A percentile compares a stretch with the other conserved stretches of the same genome.
These are phyloP conservation scores for Chorisops tibialis DNA, from an alignment of 2,888 invertebrate species.

Conservation along the genomic window DNA sequence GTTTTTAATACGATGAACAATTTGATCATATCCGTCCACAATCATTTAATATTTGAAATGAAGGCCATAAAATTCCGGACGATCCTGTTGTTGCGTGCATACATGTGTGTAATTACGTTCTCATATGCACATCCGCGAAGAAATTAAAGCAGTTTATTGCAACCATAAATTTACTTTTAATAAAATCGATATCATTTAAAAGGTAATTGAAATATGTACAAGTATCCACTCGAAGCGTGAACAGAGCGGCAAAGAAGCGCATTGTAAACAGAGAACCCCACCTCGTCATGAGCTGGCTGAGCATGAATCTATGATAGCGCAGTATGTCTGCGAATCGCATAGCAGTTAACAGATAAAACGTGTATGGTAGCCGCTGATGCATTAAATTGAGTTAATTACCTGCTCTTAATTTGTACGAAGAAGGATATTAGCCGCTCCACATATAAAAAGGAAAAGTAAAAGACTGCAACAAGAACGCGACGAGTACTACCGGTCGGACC, in stretches of 20 bases:
- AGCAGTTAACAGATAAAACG: too few species aligned
- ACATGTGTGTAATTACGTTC: too few species aligned
- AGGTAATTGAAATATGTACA: constrained; percentile 25
- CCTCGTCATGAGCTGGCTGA: neutral
- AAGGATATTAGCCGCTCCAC: neutral
- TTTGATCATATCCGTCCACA: too few species aligned
- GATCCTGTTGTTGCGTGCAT: too few species aligned
- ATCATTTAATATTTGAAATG: too few species aligned
- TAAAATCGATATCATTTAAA: constrained; percentile 26
- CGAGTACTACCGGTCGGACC: neutral
- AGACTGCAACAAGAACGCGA: neutral
- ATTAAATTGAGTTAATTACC: constrained; percentile 27
- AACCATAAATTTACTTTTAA: constrained; percentile 23
- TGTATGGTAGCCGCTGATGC: constrained; percentile 5
- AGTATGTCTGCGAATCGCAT: too few species aligned
- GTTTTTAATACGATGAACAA: too few species aligned
- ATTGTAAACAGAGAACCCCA: constrained; percentile 6
- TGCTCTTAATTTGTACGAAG: constrained; percentile 22
- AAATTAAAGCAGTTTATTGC: constrained; percentile 19
- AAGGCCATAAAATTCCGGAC: too few species aligned
- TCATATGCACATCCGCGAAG: neutral
- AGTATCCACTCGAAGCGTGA: neutral
- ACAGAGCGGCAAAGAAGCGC: too few species aligned
- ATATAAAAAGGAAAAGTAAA: neutral
- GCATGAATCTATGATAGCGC: too few species aligned